A percentile compares a stretch with the other conserved stretches of the same genome.
Conservation (phyloP, 2,888 invertebrate genomes). For the Cryptops parisi region DNA sequence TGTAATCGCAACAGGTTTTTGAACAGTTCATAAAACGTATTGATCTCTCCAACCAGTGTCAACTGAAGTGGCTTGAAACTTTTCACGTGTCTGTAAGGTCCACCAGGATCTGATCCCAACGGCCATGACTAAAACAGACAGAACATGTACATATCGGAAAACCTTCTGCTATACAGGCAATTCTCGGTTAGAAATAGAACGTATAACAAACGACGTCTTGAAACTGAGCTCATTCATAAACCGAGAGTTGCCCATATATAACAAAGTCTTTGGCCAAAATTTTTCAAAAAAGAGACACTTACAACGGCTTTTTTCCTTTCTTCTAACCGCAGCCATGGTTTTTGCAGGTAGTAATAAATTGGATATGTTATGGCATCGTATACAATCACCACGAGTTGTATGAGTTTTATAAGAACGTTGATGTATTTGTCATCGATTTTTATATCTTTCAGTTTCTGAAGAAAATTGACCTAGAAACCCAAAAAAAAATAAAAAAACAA, state of each 20-base stretch:
- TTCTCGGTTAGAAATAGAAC: too few species aligned
- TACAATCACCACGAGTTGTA: constrained; percentile 42
- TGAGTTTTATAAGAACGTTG: constrained; percentile 18
- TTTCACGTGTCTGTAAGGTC: constrained; percentile 13
- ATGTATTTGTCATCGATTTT: too few species aligned
- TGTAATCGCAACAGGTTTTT: constrained; percentile 59
- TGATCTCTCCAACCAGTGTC: constrained; percentile 10
- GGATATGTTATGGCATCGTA: constrained; percentile 85
- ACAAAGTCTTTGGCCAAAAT: not conserved
- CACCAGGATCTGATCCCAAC: constrained; percentile 13
- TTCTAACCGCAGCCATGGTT: constrained; percentile 71
- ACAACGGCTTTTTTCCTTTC: not conserved
- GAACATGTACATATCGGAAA: not conserved
- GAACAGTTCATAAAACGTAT: constrained; percentile 47
- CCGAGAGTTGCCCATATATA: too few species aligned
- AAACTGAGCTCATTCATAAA: too few species aligned
- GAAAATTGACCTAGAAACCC: too few species aligned
- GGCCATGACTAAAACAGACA: constrained; percentile 5
- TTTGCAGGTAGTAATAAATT: constrained; percentile 69
- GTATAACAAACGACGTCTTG: too few species aligned
- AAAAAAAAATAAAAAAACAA: too few species aligned
- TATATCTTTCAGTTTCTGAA: too few species aligned
- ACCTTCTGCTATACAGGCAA: too few species aligned
- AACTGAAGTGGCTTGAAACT: constrained; percentile 4
- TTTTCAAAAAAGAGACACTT: not conserved